Conservation (phyloP, 2,113 vertebrate species). For the Picathartes gymnocephalus region DNA sequence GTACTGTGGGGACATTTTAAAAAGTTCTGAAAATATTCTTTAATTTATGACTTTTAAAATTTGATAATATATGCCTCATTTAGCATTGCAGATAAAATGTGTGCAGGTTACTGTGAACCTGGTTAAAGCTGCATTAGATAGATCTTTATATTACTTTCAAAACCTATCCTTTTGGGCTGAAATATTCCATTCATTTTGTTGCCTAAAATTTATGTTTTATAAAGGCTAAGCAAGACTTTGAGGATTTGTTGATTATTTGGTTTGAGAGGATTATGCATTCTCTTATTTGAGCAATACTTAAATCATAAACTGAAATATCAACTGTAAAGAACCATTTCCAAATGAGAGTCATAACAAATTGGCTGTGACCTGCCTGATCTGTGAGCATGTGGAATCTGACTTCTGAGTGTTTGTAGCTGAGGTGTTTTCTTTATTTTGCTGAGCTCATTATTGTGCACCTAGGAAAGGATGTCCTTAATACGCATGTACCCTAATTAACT, state of each 20-base stretch:
- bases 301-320: not conserved
- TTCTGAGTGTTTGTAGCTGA: not conserved
- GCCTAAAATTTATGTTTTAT: not conserved
- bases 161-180: not conserved
- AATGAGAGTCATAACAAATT: not conserved
- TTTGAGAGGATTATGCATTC: not conserved
- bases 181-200: not conserved
- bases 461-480: not conserved
- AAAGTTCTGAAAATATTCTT: not conserved
- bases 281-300: not conserved
- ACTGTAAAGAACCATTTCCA: not conserved
- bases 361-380: not conserved
- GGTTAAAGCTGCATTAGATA: not conserved
- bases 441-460: not conserved
- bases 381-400: not conserved
- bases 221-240: not conserved
- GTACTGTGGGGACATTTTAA: not conserved
- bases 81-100: not conserved
- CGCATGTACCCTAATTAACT: accelerated
- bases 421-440: slow-evolving; percentile 3
- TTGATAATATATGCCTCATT: not conserved
- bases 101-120: not conserved
- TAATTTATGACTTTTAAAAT: not conserved
- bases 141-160: not conserved
- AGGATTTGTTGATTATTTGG: not conserved